phyloP scores from a whole-genome alignment of 2,797 vertebrate genomes.

The Martes flavigula region DNA sequence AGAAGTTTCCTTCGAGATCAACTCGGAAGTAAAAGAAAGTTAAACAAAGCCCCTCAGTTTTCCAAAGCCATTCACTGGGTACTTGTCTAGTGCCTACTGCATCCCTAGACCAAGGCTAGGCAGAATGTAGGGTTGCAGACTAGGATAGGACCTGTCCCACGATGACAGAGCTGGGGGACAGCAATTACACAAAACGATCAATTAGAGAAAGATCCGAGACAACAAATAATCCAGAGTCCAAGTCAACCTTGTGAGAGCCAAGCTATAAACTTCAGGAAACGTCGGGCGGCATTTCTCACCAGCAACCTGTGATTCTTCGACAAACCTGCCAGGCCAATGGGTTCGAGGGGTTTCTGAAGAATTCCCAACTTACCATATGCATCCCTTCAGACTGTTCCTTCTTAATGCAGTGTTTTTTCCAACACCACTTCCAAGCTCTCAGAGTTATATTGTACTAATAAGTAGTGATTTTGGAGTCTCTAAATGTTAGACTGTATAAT shows the following conservation, averaged over 20 bases:
- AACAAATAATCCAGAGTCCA: rapidly evolving
- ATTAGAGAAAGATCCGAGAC: neutral
- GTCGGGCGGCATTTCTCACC: neutral
- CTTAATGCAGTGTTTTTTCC: neutral
- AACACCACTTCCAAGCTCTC: neutral
- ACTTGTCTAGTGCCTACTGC: neutral
- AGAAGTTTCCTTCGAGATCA: neutral
- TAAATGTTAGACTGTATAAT: constrained; percentile 76
- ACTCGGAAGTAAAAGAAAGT: neutral
- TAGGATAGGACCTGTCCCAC: rapidly evolving
- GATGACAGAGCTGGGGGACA: too few species aligned
- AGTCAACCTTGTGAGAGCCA: rapidly evolving
- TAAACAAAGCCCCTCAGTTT: neutral
- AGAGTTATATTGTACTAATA: constrained; percentile 32
- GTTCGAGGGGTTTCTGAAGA: rapidly evolving
- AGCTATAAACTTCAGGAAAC: too few species aligned
- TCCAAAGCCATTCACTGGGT: neutral
- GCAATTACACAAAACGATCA: neutral
- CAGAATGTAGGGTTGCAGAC: rapidly evolving
- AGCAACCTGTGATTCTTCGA: neutral
- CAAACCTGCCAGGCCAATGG: neutral
- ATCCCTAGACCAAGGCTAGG: neutral
- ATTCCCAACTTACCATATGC: neutral
- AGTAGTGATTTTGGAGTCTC: constrained; percentile 68
- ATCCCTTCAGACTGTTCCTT: neutral